phyloP scores from a whole-genome alignment of 2,888 invertebrate genomes.

The Oxycera nigricornis region DNA sequence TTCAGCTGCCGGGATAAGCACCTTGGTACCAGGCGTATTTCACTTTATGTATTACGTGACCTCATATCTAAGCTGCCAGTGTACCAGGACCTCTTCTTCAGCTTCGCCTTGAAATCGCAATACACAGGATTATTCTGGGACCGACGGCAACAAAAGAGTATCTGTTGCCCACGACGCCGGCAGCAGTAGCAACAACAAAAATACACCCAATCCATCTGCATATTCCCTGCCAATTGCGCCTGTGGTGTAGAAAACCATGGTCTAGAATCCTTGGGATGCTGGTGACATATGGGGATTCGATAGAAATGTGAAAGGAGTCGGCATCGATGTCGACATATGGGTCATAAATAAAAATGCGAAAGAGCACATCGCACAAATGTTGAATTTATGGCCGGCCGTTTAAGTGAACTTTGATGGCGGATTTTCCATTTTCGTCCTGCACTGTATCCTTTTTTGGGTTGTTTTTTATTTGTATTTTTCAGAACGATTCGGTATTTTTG shows the following conservation, averaged over 20 bases:
- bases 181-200: background rate
- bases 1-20: constrained; percentile 44
- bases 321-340: constrained; percentile 41
- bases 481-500: background rate
- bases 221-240: background rate
- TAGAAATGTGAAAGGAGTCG: constrained; percentile 37
- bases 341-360: constrained; percentile 46
- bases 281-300: constrained; percentile 35
- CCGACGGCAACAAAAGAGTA: background rate
- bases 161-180: constrained; percentile 11
- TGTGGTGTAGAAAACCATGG: background rate
- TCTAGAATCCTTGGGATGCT: constrained; percentile 10
- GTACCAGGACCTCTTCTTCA: no score
- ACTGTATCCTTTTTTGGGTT: background rate
- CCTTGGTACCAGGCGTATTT: constrained; percentile 37
- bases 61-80: constrained; percentile 30
- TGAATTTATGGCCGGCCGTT: constrained; percentile 45
- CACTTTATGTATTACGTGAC: constrained; percentile 47
- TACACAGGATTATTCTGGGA: background rate
- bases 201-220: constrained; percentile 14
- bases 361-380: constrained; percentile 43
- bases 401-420: constrained; percentile 46
- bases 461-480: background rate
- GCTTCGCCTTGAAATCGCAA: background rate
- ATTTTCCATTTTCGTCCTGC: constrained; percentile 39